Base-by-base conservation (phyloP, 2,113 vertebrate species). In the Cyanistes caeruleus region DNA sequence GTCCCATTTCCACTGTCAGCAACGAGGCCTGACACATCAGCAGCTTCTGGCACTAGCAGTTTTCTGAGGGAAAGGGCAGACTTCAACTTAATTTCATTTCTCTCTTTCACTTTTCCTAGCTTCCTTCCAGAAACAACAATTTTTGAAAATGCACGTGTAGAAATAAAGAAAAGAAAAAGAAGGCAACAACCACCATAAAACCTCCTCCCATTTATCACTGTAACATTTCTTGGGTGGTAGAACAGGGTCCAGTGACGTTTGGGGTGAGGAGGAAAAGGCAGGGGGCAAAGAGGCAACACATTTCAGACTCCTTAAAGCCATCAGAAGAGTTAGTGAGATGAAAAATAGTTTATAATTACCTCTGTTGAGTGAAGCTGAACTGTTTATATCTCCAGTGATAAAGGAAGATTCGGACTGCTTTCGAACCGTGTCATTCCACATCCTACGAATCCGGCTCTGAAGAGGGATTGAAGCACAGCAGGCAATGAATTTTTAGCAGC, bases 371-470 rank as follows among this genome's bases (percentile, higher is more conserved):
- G 99, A 99, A 3, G 99, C 99, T 56, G 99, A 99, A 98, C 99
- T 99, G 98, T 99, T 99, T 98, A 99, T 99, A 98, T 99, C 99
- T 70, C 99, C 99, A 55, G 99, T 99, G 97, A 99, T 99, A 96
- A 99, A 99, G 94, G 99, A 99, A 77, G 99, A 99, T 97, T 99
- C 99, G 0, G 99, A 99, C 98, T 99, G 99, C 92, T 99, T 99
- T 96, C 99, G 98, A 93, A 99, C 99, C 1, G 99, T 99, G 98
- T 99, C 99, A 79, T 99, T 99, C 99, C 99, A 99, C 99, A 99
- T 99, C 93, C 99, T 99, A 88, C 99, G 99, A 97, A 99, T 99
- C 75, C 99, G 99, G 96, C 99, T 99, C 99, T 99, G 97, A 82
- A 91, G 70, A 89, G 84, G 94, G 78, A 89, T 92, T 95, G 91